Evolutionary conservation across 2,113 vertebrate species (phyloP).

Genomic region (Vombatus ursinus): DNA sequence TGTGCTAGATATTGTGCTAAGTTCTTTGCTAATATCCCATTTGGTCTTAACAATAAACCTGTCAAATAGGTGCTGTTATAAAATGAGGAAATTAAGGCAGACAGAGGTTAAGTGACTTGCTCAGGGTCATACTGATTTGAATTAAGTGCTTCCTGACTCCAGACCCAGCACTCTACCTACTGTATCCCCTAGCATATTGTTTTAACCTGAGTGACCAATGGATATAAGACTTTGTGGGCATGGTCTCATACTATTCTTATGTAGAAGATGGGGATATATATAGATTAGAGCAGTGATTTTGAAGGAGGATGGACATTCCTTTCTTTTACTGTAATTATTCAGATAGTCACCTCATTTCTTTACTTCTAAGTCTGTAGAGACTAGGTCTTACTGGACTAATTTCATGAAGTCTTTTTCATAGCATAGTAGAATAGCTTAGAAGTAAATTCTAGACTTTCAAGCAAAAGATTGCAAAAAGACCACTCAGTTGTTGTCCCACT

Average conservation of each 20-base stretch:
- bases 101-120: not conserved
- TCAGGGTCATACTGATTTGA: not conserved
- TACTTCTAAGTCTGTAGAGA: not conserved
- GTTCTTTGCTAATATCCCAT: not conserved
- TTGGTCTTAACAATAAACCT: not conserved
- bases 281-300: not conserved
- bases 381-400: not conserved
- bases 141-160: not conserved
- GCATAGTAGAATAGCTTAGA: not conserved
- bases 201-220: not conserved
- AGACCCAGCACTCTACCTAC: not conserved
- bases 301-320: not conserved
- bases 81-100: not conserved
- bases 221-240: not conserved
- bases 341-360: not conserved
- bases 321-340: not conserved
- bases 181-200: not conserved
- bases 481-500: not conserved
- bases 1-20: not conserved
- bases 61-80: not conserved
- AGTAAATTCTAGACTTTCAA: not conserved
- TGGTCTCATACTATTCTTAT: not conserved
- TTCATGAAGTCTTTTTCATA: not conserved
- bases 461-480: not conserved
- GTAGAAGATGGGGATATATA: not conserved